Percentiles rank a stretch among this genome's conserved stretches.
phyloP scores from a whole-genome alignment of 2,888 invertebrate genomes.

The Oxyscelio sp. region DNA sequence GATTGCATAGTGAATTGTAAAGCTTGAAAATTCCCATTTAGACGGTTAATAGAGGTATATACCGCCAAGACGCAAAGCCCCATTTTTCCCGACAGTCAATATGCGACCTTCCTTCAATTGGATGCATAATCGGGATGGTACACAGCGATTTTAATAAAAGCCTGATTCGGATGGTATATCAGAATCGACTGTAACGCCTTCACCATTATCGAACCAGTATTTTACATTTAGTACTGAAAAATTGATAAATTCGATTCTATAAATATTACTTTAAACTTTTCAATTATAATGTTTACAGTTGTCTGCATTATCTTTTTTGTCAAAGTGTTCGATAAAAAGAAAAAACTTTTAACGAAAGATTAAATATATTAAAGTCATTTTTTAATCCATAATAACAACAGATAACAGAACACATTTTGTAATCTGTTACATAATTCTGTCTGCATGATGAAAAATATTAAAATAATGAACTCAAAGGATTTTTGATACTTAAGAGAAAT shows the following conservation, averaged over 20 bases:
- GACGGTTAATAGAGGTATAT: too few species aligned
- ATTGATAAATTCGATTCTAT: too few species aligned
- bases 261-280: too few species aligned
- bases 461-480: background rate
- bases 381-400: background rate
- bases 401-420: background rate
- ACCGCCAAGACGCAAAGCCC: conserved; percentile 95
- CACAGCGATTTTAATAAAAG: conserved; percentile 97
- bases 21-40: too few species aligned
- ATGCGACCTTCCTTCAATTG: conserved; percentile 93
- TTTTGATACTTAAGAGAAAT: background rate
- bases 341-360: too few species aligned
- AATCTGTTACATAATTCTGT: background rate
- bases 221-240: conserved; percentile 95
- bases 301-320: too few species aligned
- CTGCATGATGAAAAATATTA: background rate
- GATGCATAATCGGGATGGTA: conserved; percentile 97
- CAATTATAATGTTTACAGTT: too few species aligned
- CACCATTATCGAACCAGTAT: conserved; percentile 97
- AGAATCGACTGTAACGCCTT: conserved; percentile 95
- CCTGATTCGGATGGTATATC: conserved; percentile 93
- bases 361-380: background rate
- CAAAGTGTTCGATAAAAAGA: too few species aligned
- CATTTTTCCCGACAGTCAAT: conserved; percentile 97
- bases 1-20: too few species aligned